These are phyloP conservation scores for Tenebrosternarchus preto DNA, from an alignment of 2,113 vertebrate species.

Conservation along the genomic window DNA sequence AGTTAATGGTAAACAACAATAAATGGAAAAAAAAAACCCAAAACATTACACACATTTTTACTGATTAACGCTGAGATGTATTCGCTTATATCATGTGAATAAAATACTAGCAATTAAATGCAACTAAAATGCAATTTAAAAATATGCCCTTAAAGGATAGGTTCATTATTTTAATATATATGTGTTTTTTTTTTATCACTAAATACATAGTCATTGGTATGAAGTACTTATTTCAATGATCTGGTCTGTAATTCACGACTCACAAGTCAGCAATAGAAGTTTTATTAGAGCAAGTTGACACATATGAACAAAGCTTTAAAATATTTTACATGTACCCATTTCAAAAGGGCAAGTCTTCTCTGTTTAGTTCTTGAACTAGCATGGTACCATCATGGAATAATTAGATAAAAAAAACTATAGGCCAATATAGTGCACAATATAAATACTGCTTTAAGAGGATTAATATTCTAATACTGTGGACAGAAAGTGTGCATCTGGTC, in stretches of 20 bases:
- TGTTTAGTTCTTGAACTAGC: neutral
- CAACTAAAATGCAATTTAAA: neutral
- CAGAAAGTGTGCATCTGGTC: neutral
- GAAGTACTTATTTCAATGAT: neutral
- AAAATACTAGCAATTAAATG: neutral
- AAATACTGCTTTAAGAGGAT: too few relatives aligned
- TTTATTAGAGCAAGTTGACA: neutral
- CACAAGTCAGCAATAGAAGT: neutral
- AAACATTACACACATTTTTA: neutral
- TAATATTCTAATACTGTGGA: neutral
- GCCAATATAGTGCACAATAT: neutral
- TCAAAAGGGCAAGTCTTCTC: neutral
- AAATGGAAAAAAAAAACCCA: neutral
- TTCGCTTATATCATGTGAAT: neutral
- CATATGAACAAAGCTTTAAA: neutral
- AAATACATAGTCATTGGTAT: neutral
- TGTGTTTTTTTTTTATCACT: neutral
- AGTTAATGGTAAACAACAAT: neutral
- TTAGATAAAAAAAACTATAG: neutral
- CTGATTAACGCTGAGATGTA: neutral
- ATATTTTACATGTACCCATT: neutral
- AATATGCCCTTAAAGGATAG: neutral
- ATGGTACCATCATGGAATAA: neutral
- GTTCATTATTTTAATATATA: slow-evolving; percentile 5
- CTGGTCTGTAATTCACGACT: neutral